A percentile compares a stretch with the other conserved stretches of the same genome.
Conservation (phyloP, 2,797 vertebrate genomes). For the Echiichthys vipera region DNA sequence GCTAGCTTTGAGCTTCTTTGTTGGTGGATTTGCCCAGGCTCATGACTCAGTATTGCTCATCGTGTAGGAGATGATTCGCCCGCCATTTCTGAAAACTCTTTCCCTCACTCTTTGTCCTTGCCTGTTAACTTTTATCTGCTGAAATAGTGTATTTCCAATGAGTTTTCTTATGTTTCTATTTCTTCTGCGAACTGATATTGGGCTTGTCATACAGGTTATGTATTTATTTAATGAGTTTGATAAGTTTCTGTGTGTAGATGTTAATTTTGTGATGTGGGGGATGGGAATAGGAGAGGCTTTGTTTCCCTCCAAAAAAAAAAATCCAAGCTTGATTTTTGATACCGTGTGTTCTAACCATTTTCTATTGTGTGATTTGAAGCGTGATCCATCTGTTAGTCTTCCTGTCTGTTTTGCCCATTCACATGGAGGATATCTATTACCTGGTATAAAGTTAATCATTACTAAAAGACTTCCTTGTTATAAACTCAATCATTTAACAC, state of each 20-base stretch:
- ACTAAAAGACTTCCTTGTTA: slow-evolving; percentile 59
- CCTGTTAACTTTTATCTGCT: slow-evolving; percentile 53
- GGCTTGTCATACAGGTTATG: background rate
- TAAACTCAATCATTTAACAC: slow-evolving; percentile 68
- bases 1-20: slow-evolving; percentile 70
- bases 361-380: slow-evolving; percentile 59
- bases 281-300: slow-evolving; percentile 51
- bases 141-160: slow-evolving; percentile 11
- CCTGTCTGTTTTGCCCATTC: slow-evolving; percentile 55
- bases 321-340: slow-evolving; percentile 51
- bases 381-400: slow-evolving; percentile 57
- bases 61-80: slow-evolving; percentile 78
- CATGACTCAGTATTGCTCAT: slow-evolving; percentile 88
- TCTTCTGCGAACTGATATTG: background rate
- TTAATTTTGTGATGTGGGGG: slow-evolving; percentile 48
- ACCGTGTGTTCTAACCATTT: slow-evolving; percentile 40
- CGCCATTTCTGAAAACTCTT: slow-evolving; percentile 80
- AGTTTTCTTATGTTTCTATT: slow-evolving; percentile 2
- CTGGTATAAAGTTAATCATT: slow-evolving; percentile 79
- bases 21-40: slow-evolving; percentile 76
- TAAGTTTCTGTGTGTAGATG: slow-evolving; percentile 17
- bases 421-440: slow-evolving; percentile 66
- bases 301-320: slow-evolving; percentile 66
- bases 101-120: slow-evolving; percentile 74
- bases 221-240: slow-evolving; percentile 31